Percentiles rank a stretch among this genome's conserved stretches.
phyloP scores from a whole-genome alignment of 30 jellyfish, hydroid and myxozoan species.

The Hydra vulgaris region DNA sequence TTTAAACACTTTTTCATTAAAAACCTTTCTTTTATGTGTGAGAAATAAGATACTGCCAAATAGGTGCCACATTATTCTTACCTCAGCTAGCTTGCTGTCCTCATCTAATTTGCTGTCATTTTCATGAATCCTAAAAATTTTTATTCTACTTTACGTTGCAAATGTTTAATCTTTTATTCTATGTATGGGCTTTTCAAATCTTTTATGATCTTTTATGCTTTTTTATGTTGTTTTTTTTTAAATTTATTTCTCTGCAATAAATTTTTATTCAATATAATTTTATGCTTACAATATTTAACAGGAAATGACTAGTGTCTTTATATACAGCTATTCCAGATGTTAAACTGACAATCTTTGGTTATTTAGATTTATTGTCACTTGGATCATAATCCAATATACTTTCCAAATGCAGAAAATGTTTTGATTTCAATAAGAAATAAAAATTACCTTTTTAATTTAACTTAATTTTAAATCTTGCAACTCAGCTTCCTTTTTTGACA shows the following conservation, averaged over 20 bases:
- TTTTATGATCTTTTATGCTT: neutral
- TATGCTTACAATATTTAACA: constrained; percentile 3
- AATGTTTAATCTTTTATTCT: neutral
- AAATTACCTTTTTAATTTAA: neutral
- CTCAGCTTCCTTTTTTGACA: neutral
- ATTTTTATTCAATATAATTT: too few relatives aligned
- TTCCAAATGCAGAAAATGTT: constrained; percentile 9
- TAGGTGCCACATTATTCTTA: neutral
- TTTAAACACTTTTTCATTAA: neutral
- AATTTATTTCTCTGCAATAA: too few relatives aligned
- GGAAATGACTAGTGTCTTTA: constrained; percentile 5
- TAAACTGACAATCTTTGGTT: neutral
- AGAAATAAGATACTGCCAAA: neutral
- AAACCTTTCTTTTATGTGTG: neutral
- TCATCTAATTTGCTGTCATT: too few relatives aligned
- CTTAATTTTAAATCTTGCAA: constrained; percentile 1
- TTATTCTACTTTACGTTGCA: neutral
- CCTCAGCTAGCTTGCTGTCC: constrained; percentile 9
- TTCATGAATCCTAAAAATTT: too few relatives aligned
- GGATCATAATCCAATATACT: neutral
- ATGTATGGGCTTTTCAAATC: neutral
- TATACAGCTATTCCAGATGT: neutral
- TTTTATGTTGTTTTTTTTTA: neutral
- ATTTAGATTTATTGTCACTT: neutral
- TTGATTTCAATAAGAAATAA: neutral